Conservation (phyloP, 2,888 invertebrate species). For the Microctonus brassicae region DNA sequence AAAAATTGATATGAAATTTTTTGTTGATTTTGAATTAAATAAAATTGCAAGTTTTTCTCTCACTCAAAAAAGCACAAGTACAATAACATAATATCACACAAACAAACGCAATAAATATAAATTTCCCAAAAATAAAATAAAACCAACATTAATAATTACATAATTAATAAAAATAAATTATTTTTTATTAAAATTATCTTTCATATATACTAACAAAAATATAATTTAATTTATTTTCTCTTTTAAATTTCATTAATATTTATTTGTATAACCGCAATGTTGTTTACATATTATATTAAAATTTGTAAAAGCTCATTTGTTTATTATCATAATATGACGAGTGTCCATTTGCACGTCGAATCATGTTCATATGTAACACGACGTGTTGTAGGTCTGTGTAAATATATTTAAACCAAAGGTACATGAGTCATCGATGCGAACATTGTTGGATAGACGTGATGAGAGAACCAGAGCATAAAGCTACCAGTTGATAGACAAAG, state of each 20-base stretch:
- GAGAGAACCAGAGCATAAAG: constrained; percentile 20
- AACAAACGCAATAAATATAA: too few relatives aligned
- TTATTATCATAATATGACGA: constrained; percentile 54
- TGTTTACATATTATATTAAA: not conserved
- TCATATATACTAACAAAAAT: not conserved
- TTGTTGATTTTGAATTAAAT: too few relatives aligned
- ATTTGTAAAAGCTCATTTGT: constrained; percentile 37
- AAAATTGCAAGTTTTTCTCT: too few relatives aligned
- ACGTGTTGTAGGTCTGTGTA: not conserved
- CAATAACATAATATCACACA: too few relatives aligned
- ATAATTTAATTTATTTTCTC: not conserved
- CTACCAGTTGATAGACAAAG: not conserved
- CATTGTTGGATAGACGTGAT: constrained; percentile 12
- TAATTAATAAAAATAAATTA: too few relatives aligned
- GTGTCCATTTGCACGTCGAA: constrained; percentile 27
- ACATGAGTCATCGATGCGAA: constrained; percentile 16
- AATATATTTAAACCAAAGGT: not conserved
- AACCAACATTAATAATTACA: too few relatives aligned
- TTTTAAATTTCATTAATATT: not conserved
- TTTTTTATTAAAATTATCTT: too few relatives aligned
- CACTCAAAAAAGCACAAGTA: too few relatives aligned
- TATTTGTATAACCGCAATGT: not conserved
- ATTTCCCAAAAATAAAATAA: too few relatives aligned
- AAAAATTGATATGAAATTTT: too few relatives aligned
- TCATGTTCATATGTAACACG: constrained; percentile 17